Percentiles rank a stretch among this genome's conserved stretches.
Evolutionary conservation across 1,140 invertebrate genomes (phyloP).

Genomic region (Spodoptera frugiperda): DNA sequence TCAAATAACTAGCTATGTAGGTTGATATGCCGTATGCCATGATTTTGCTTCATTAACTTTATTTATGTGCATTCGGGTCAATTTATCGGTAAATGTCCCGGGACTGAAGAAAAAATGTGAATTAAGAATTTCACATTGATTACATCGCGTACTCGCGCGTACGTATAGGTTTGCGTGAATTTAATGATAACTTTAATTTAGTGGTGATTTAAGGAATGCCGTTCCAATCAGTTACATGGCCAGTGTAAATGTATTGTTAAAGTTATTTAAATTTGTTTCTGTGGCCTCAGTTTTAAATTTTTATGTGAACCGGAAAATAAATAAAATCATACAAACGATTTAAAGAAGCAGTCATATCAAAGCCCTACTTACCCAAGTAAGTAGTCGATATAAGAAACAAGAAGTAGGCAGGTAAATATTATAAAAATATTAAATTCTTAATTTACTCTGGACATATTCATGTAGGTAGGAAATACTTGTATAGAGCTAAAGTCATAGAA

Average conservation of each 20-base stretch:
- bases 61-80: slow-evolving; percentile 70
- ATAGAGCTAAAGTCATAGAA: too few relatives aligned
- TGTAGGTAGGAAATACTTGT: too few relatives aligned
- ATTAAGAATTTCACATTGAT: slow-evolving; percentile 70
- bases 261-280: not conserved
- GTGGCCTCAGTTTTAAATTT: not conserved
- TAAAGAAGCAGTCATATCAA: too few relatives aligned
- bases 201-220: slow-evolving; percentile 21
- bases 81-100: slow-evolving; percentile 71
- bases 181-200: slow-evolving; percentile 59
- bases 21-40: slow-evolving; percentile 58
- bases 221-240: not conserved
- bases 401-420: too few relatives aligned
- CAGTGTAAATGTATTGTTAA: not conserved
- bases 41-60: slow-evolving; percentile 74
- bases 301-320: too few relatives aligned
- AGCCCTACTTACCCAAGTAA: too few relatives aligned
- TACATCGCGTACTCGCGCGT: slow-evolving; percentile 59
- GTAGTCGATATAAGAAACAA: too few relatives aligned
- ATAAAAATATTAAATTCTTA: too few relatives aligned
- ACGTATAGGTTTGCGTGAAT: slow-evolving; percentile 62
- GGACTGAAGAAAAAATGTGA: slow-evolving; percentile 64
- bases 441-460: too few relatives aligned
- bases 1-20: slow-evolving; percentile 59
- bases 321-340: too few relatives aligned